These are phyloP conservation scores for Xiphophorus hellerii DNA, from an alignment of 2,113 vertebrate species.

Conservation along the genomic window DNA sequence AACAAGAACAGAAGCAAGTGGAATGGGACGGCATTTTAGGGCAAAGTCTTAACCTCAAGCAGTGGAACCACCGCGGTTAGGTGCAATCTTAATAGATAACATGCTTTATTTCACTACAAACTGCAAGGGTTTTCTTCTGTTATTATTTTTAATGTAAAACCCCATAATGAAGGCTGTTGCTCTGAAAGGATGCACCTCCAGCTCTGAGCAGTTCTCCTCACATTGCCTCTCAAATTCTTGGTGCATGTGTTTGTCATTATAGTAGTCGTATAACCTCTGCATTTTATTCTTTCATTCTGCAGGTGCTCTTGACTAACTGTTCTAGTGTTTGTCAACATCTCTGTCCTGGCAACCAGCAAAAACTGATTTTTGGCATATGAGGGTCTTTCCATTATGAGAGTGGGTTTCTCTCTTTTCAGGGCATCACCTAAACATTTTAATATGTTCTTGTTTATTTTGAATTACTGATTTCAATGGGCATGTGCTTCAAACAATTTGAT, in stretches of 20 bases:
- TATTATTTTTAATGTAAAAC: constrained; percentile 32
- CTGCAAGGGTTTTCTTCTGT: constrained; percentile 14
- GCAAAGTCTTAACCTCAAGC: constrained; percentile 6
- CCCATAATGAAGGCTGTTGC: constrained; percentile 5
- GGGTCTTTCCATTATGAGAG: not conserved
- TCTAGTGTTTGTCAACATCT: not conserved
- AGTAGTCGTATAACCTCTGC: not conserved
- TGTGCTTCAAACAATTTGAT: constrained; percentile 10
- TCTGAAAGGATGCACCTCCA: not conserved
- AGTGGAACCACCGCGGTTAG: not conserved
- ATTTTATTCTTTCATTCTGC: not conserved
- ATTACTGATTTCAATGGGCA: not conserved
- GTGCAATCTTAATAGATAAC: constrained; percentile 11
- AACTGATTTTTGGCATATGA: not conserved
- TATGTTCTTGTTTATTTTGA: not conserved
- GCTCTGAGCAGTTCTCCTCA: too few relatives aligned
- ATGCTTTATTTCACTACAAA: constrained; percentile 26
- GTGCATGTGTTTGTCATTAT: not conserved
- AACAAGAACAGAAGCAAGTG: not conserved
- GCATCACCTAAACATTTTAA: not conserved
- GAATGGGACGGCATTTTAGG: not conserved
- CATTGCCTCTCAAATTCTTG: not conserved
- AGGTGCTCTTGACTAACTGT: not conserved
- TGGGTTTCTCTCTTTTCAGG: not conserved
- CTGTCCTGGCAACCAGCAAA: not conserved